Evolutionary conservation across 2,113 vertebrate genomes (phyloP), one percentile per base, ranked within the genome.

Genomic region (Platycercus adscitus): DNA sequence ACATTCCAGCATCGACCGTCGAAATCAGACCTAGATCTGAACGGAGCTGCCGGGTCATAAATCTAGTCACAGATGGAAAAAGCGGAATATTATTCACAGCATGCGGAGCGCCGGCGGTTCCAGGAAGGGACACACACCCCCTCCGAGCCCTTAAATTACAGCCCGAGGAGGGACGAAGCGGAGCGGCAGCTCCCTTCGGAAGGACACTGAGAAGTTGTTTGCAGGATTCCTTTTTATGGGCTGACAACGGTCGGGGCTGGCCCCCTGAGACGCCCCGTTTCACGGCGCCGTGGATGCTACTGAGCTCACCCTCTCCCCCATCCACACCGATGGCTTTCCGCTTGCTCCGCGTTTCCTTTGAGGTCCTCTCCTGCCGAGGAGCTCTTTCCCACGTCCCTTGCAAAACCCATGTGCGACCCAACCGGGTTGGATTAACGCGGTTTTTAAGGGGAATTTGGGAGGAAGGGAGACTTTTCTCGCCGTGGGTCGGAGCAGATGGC

Each of bases 11-110:
- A 95, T 93, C 95, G 92, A 95, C 91, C 94, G 76, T 69, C 78
- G 71, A 81, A 81, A 91, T 84, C 93, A 94, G 91, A 75, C 56
- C 75, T 73, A 58, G 92, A 93, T 91, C 88, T 43, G 92, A 96
- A 68, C 56, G 11, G 76, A 53, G 83, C 83, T 93, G 93, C 87
- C 72, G 88, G n/a, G 60, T 81, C 93, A n/a, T 96, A 96, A 96
- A 96, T 97, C 95, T 83, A 11, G 31, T 47, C 95, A 90, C 93
- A 86, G 95, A 96, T 73, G 95, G 96, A 87, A 96, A 96, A 94
- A 81, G 81, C 35, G 93, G 68, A 55, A 93, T 68, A 60, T 68
- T 95, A 93, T 77, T 93, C 83, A 71, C 81, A 64, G 89, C 89
- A 41, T 95, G 96, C 61, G 75, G 93, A 96, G 95, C 50, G 14